Evolutionary conservation across 2,888 invertebrate species (phyloP), one percentile per base, ranked within the genome.

Genomic region (Limnephilus auricula): DNA sequence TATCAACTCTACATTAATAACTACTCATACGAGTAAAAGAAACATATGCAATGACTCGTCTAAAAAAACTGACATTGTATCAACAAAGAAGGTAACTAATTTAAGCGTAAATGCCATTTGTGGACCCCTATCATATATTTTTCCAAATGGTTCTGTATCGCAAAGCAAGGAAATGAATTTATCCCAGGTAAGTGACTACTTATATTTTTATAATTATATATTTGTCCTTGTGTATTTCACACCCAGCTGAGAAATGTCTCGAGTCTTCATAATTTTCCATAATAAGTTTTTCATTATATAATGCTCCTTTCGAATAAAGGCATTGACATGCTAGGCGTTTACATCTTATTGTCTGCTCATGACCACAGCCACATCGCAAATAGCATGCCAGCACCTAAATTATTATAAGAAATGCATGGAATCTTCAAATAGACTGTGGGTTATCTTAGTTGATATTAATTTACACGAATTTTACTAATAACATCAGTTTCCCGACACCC

Each of bases 1-100:
- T 82, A 37, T 82, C 34, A 82, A 82, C 34, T 82, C 82, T n/a
- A 82, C 34, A 37, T 25, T 34, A 82, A 65, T n/a, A 65, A 82
- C 82, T 82, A 18, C 82, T 34, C 34, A 34, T 15, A 34, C 37
- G 13, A 34, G 82, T 82, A 82, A 82, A 34, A 15, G 32, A 82
- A 82, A 34, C 12, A 13, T 82, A 34, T 82, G 82, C 65, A 65
- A 25, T 25, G 34, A 82, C 34, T 82, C 37, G 18, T 82, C 82
- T 32, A 82, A 82, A 32, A 82, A 82, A 34, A 34, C 34, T 82
- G 82, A 34, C n/a, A 10, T 82, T 34, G 2, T 34, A 25, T 82
- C 65, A 25, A 65, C 25, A 9, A 65, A 65, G 65, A 65, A 65
- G 65, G 9, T 65, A 65, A 65, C 65, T n/a, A 65, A 65, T 65